phyloP scores from a whole-genome alignment of 2,797 vertebrate species.

The Poecilia gillii region DNA sequence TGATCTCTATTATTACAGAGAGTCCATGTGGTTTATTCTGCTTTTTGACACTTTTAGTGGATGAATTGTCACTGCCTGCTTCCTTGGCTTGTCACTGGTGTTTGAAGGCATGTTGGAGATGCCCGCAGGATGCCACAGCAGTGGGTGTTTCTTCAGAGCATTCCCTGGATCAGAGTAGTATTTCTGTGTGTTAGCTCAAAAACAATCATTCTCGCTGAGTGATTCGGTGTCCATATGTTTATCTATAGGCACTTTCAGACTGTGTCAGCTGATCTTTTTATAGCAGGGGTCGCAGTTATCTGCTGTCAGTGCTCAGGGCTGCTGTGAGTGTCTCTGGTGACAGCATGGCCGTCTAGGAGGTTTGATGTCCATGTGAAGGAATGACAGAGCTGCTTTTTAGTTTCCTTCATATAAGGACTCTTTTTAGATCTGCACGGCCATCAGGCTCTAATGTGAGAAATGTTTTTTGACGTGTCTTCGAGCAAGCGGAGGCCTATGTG shows the following conservation, averaged over 20 bases:
- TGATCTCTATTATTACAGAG: not conserved
- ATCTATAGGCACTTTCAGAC: slow-evolving; percentile 54
- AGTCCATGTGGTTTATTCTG: slow-evolving; percentile 4
- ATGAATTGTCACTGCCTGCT: slow-evolving; percentile 16
- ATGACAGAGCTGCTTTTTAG: slow-evolving; percentile 7
- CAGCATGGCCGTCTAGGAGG: slow-evolving; percentile 17
- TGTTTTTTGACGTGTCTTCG: slow-evolving; percentile 4
- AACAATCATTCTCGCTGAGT: slow-evolving; percentile 9
- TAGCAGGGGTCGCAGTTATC: slow-evolving; percentile 62
- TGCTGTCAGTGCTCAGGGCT: slow-evolving; percentile 51
- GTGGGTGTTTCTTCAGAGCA: slow-evolving; percentile 16
- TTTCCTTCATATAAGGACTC: not conserved
- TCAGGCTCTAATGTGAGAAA: slow-evolving; percentile 12
- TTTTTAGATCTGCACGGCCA: not conserved
- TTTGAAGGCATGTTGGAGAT: slow-evolving; percentile 24
- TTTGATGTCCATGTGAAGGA: slow-evolving; percentile 23
- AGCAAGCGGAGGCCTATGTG: slow-evolving; percentile 18
- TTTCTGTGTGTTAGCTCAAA: slow-evolving; percentile 17
- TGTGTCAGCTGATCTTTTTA: slow-evolving; percentile 72
- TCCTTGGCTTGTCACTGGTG: slow-evolving; percentile 12
- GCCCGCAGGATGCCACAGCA: slow-evolving; percentile 18
- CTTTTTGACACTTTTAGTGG: not conserved
- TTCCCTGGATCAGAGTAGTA: slow-evolving; percentile 33
- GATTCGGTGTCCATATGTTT: slow-evolving; percentile 47
- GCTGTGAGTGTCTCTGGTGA: slow-evolving; percentile 50